phyloP scores from a whole-genome alignment of 2,888 invertebrate species.

The Bombylius major region DNA sequence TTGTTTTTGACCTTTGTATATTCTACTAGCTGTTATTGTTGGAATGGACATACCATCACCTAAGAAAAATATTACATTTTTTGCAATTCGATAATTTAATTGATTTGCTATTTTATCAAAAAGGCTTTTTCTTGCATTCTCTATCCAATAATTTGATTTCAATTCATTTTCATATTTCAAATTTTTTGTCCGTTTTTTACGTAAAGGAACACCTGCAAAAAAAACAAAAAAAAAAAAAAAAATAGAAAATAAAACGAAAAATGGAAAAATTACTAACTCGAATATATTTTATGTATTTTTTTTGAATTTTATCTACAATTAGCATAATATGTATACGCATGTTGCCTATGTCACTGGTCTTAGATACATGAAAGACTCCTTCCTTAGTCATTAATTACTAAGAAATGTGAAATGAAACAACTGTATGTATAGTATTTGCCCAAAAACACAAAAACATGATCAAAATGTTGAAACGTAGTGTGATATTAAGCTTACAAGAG shows the following conservation, averaged over 20 bases:
- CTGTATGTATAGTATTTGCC: too few species aligned
- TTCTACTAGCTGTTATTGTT: conserved; percentile 52
- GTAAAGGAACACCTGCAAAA: background rate
- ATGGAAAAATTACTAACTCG: too few species aligned
- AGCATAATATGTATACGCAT: too few species aligned
- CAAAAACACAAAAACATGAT: too few species aligned
- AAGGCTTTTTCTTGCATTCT: background rate
- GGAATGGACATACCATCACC: conserved; percentile 61
- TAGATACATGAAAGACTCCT: too few species aligned
- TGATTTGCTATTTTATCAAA: background rate
- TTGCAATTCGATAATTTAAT: conserved; percentile 16
- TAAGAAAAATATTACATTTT: conserved; percentile 27
- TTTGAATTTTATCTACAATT: too few species aligned
- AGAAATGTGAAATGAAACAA: too few species aligned
- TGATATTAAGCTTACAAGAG: too few species aligned
- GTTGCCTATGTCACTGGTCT: too few species aligned
- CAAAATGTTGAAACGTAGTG: too few species aligned
- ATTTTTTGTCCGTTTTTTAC: background rate
- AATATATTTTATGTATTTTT: too few species aligned
- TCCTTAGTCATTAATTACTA: too few species aligned
- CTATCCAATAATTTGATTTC: background rate
- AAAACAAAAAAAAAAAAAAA: background rate
- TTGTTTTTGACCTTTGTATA: conserved; percentile 47
- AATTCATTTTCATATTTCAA: background rate
- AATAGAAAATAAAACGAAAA: background rate